These are phyloP conservation scores for Clusia tigrina DNA, from an alignment of 2,888 invertebrate species.

Conservation along the genomic window DNA sequence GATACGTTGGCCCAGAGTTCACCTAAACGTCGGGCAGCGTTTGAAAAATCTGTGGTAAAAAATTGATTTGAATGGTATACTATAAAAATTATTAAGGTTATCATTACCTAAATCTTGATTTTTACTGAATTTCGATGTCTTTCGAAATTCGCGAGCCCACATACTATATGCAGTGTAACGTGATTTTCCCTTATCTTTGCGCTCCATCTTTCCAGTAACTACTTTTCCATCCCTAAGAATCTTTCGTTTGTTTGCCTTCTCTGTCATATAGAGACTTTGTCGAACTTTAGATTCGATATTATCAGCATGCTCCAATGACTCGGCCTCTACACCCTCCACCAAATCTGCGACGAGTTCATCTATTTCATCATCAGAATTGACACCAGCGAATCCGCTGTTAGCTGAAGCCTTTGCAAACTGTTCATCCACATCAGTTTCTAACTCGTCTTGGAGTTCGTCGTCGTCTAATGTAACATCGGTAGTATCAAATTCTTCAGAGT, in stretches of 20 bases:
- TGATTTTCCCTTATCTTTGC: conserved; percentile 82
- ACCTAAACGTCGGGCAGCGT: conserved; percentile 83
- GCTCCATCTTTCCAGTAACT: conserved; percentile 74
- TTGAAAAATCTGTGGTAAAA: conserved; percentile 75
- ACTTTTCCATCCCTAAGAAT: conserved; percentile 71
- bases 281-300: conserved; percentile 56
- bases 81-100: not conserved
- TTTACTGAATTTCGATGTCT: conserved; percentile 60
- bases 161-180: conserved; percentile 89
- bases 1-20: conserved; percentile 88
- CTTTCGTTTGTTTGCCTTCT: conserved; percentile 80
- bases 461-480: conserved; percentile 45
- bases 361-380: conserved; percentile 54
- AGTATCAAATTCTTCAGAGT: conserved; percentile 39
- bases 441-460: conserved; percentile 46
- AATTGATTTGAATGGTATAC: too few species aligned
- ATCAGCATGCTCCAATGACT: conserved; percentile 33
- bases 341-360: conserved; percentile 57
- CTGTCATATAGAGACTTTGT: conserved; percentile 75
- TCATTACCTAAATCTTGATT: conserved; percentile 46
- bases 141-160: conserved; percentile 86
- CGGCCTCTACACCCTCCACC: conserved; percentile 53
- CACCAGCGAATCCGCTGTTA: conserved; percentile 10
- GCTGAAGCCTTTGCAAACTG: not conserved
- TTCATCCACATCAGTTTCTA: conserved; percentile 42